These are phyloP conservation scores for Eupleurogrammus muticus DNA, from an alignment of 2,797 vertebrate species.

Conservation along the genomic window DNA sequence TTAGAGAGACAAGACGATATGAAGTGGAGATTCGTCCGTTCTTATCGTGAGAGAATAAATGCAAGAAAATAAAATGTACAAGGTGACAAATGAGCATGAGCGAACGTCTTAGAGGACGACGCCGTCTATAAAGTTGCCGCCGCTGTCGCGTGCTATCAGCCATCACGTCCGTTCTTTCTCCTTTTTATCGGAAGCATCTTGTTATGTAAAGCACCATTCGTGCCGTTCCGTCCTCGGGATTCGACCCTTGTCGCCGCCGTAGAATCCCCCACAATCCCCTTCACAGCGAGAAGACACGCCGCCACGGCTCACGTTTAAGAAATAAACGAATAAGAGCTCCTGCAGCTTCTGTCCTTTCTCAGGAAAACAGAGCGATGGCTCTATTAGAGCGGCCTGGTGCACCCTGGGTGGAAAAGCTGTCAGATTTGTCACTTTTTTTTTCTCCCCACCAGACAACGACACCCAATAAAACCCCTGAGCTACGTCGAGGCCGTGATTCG, in stretches of 20 bases:
- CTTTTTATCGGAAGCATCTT: conserved; percentile 48
- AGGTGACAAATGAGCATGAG: conserved; percentile 46
- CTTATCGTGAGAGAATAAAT: conserved; percentile 22
- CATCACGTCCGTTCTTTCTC: conserved; percentile 22
- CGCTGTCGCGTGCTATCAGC: conserved; percentile 26
- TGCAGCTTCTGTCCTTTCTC: conserved; percentile 64
- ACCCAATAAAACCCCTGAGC: conserved; percentile 80
- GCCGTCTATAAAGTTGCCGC: conserved; percentile 42
- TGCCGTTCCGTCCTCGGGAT: too few species aligned
- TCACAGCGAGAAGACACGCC: too few species aligned
- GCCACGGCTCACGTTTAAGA: conserved; percentile 62
- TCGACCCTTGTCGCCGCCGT: conserved; percentile 49
- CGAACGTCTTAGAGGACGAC: conserved; percentile 47
- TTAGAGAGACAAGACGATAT: too few species aligned
- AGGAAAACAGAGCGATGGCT: conserved; percentile 74
- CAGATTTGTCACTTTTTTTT: conserved; percentile 85
- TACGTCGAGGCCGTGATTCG: conserved; percentile 71
- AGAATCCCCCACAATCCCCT: conserved; percentile 66
- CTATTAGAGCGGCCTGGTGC: conserved; percentile 74
- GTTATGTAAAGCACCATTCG: conserved; percentile 61
- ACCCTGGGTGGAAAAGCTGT: conserved; percentile 79
- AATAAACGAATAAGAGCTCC: conserved; percentile 60
- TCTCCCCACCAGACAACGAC: too few species aligned
- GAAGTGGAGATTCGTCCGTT: conserved; percentile 35
- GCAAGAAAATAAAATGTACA: conserved; percentile 12